phyloP scores from a whole-genome alignment of 1,140 invertebrate genomes.

The Pachyrhynchus sulphureomaculatus region DNA sequence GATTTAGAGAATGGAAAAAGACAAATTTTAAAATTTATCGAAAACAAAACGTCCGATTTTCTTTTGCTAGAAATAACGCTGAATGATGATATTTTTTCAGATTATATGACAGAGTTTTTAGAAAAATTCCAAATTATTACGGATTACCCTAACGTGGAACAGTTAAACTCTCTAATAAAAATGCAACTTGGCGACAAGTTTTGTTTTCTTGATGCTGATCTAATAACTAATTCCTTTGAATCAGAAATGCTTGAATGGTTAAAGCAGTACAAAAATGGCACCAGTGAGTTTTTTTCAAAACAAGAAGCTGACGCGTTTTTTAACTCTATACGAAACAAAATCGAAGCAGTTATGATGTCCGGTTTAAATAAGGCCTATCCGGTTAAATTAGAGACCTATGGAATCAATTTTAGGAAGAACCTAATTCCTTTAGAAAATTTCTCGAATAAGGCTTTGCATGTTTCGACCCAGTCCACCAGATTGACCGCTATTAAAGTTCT shows the following conservation, averaged over 20 bases:
- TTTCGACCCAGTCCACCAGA: neutral
- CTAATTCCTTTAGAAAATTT: neutral
- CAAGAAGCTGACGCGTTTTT: neutral
- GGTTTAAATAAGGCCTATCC: slow-evolving; percentile 14
- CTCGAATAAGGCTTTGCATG: neutral
- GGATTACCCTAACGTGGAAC: slow-evolving; percentile 3
- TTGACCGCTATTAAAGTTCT: neutral
- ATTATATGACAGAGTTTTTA: slow-evolving; percentile 7
- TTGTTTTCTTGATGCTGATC: slow-evolving; percentile 13
- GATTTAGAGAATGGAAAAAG: neutral
- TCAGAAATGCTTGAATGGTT: slow-evolving; percentile 13
- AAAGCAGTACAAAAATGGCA: slow-evolving; percentile 3
- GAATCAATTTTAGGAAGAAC: neutral
- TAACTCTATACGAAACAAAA: neutral
- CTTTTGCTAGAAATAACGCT: neutral
- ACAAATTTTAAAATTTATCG: neutral
- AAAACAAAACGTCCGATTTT: neutral
- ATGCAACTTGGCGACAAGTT: slow-evolving; percentile 6
- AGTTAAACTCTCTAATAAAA: slow-evolving; percentile 1
- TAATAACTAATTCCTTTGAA: slow-evolving; percentile 12
- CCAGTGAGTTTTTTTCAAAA: slow-evolving; percentile 10
- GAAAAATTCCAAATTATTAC: slow-evolving; percentile 1
- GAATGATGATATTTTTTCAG: neutral
- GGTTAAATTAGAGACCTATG: neutral
- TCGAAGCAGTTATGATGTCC: neutral